Conservation (phyloP, 2,113 vertebrate species). For the Tupaia chinensis region DNA sequence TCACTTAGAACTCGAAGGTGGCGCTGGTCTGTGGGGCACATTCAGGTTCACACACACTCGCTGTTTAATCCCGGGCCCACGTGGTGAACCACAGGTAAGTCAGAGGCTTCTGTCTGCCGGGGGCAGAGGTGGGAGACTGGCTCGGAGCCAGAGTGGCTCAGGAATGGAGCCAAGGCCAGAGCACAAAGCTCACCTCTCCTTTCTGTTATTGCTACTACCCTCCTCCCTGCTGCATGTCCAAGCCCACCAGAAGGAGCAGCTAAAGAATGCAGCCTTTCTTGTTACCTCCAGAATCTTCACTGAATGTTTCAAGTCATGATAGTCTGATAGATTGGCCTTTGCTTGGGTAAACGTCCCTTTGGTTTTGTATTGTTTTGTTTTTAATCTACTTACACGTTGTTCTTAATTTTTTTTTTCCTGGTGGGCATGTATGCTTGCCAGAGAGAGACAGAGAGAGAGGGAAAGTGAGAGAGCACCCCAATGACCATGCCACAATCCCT, state of each 20-base stretch:
- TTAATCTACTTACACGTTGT: neutral
- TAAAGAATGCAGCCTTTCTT: neutral
- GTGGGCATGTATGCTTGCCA: too few species aligned
- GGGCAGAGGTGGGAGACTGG: neutral
- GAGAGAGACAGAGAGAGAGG: too few species aligned
- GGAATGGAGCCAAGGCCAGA: neutral
- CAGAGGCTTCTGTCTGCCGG: neutral
- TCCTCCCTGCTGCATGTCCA: fast-evolving
- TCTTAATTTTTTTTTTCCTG: neutral
- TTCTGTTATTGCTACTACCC: neutral
- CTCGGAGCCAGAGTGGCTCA: fast-evolving
- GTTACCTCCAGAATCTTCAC: neutral
- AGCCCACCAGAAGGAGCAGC: neutral
- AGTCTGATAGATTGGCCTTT: neutral
- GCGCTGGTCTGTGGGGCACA: neutral
- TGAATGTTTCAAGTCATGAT: neutral
- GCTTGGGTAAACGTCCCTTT: neutral
- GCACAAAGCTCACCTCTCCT: neutral
- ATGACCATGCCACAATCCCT: too few species aligned
- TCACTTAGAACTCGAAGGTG: neutral
- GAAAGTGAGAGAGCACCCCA: too few species aligned
- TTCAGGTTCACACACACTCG: neutral
- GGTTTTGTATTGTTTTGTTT: too few species aligned
- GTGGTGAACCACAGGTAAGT: fast-evolving
- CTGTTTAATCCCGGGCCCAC: neutral